Evolutionary conservation across 2,113 vertebrate species (phyloP).

Genomic region (Hepsetus odoe): DNA sequence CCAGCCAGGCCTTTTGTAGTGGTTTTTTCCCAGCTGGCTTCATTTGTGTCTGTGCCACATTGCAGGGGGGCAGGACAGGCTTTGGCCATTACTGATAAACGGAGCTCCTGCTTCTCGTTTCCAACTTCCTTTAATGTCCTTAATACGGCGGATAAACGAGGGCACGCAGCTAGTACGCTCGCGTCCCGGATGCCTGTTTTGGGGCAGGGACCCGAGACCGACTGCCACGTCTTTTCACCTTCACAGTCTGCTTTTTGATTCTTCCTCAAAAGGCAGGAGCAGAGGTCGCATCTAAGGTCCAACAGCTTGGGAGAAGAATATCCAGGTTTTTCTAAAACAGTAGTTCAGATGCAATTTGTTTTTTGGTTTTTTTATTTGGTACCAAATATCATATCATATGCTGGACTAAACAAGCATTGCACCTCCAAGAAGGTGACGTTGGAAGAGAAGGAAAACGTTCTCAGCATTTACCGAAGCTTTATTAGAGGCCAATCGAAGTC

Average conservation of each 20-base stretch:
- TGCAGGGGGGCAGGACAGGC: constrained; percentile 30
- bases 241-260: background rate
- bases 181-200: constrained; percentile 2
- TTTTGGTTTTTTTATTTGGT: too few species aligned
- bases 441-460: too few species aligned
- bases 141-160: constrained; percentile 45
- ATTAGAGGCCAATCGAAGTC: too few species aligned
- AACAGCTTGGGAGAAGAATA: too few species aligned
- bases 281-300: background rate
- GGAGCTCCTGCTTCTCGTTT: constrained; percentile 52
- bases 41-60: constrained; percentile 40
- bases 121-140: constrained; percentile 29
- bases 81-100: constrained; percentile 47
- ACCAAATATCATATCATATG: too few species aligned
- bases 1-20: constrained; percentile 55
- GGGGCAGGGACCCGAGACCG: background rate
- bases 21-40: constrained; percentile 59
- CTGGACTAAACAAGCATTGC: too few species aligned
- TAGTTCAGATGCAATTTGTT: too few species aligned
- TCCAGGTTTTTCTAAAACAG: too few species aligned
- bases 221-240: background rate
- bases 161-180: constrained; percentile 7
- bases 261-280: background rate
- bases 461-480: too few species aligned
- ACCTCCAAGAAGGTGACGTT: too few species aligned